Evolutionary conservation across 2,888 invertebrate genomes (phyloP).

Genomic region (Onthophagus sagittarius): DNA sequence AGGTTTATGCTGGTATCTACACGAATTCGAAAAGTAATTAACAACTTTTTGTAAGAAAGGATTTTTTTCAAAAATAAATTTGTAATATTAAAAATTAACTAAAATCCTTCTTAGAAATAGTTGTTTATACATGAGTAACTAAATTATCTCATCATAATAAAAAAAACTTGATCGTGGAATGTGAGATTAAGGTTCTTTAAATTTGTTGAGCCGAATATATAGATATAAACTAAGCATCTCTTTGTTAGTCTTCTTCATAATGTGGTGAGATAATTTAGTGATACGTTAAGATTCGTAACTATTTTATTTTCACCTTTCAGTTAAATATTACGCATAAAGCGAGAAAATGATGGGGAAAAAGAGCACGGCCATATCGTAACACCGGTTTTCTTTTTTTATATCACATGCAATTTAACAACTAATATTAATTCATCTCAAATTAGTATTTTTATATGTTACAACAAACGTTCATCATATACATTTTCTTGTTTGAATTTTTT

Average conservation of each 20-base stretch:
- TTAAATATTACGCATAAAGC: conserved; percentile 28
- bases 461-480: conserved; percentile 40
- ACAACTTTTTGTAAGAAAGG: background rate
- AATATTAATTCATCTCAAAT: conserved; percentile 29
- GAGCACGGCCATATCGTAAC: conserved; percentile 40
- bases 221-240: no score
- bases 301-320: background rate
- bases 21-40: background rate
- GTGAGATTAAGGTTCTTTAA: no score
- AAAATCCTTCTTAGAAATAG: background rate
- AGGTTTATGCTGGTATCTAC: background rate
- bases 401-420: conserved; percentile 47
- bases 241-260: no score
- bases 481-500: conserved; percentile 19
- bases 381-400: conserved; percentile 32
- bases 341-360: conserved; percentile 37
- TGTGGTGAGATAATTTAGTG: no score
- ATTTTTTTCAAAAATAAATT: background rate
- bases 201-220: no score
- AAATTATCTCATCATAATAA: no score
- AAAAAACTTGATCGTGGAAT: no score
- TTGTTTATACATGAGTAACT: background rate
- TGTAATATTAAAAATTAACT: background rate
- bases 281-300: background rate
- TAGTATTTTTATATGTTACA: conserved; percentile 34